Evolutionary conservation across 2,888 invertebrate genomes (phyloP), one percentile per base, ranked within the genome.

Genomic region (Harpalus rubripes): DNA sequence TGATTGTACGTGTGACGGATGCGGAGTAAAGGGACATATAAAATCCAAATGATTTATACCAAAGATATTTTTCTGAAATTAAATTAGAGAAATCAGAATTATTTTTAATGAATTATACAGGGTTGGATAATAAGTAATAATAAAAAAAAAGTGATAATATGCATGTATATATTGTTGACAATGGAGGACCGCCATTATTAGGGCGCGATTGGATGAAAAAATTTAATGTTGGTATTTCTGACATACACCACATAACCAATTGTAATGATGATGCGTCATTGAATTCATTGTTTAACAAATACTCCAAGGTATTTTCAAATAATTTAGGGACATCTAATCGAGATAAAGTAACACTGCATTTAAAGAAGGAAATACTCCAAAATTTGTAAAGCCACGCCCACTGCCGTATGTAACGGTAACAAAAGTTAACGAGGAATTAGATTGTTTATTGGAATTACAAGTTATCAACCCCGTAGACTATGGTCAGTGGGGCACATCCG

Each of bases 351-450:
- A 56, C 12, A 0, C 56, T 56, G 8, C 56, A 56, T 56, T 56
- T 56, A 56, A 56, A 10, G 56, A 56, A 56, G 56, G 56, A 56
- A 56, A 56, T 56, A 56, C 6, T 56, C 56, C 56, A 56, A 56
- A 56, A 56, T 7, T 56, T 56, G 4, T 56, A 16, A 61, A 22
- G 61, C 63, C 87, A n/a, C 87, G 88, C 0, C 61, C 86, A 3
- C 84, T 88, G 41, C 87, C 87, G 5, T 88, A 88, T 80, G 87
- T 88, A 12, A 68, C 87, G 18, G 86, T 81, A 82, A 63, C 68
- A 12, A 87, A 86, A 65, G 87, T 88, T 10, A 87, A 89, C 56
- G 84, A 79, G 68, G 88, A 88, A 85, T 5, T 88, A 18, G 85
- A 87, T 16, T 32, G 87, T 0, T 84, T 74, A 74, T 7, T 41